Percentiles rank a stretch among this genome's conserved stretches.
These are phyloP conservation scores for Champsocephalus gunnari DNA, from an alignment of 2,797 vertebrate genomes.

Conservation along the genomic window DNA sequence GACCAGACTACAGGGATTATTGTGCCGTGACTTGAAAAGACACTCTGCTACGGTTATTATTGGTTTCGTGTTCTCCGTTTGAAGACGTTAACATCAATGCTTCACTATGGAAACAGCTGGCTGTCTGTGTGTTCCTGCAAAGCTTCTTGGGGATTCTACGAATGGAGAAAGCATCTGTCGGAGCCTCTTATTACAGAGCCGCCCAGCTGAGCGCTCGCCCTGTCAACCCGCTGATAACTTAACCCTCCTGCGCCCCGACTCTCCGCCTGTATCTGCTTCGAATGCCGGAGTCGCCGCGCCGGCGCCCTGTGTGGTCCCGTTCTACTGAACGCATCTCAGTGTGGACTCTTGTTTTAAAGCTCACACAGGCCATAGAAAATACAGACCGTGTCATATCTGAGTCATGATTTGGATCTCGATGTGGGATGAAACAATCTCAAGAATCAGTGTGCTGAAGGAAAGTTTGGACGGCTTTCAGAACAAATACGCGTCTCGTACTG, in stretches of 20 bases:
- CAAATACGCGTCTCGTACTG: constrained; percentile 46
- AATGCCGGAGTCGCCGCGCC: constrained; percentile 56
- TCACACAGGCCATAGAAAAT: constrained; percentile 66
- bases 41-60: constrained; percentile 54
- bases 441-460: constrained; percentile 50
- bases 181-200: constrained; percentile 67
- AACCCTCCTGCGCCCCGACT: constrained; percentile 61
- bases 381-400: constrained; percentile 53
- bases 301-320: constrained; percentile 81
- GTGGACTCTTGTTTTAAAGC: constrained; percentile 70
- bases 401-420: constrained; percentile 62
- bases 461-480: constrained; percentile 62
- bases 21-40: constrained; percentile 39
- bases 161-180: constrained; percentile 83
- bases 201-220: constrained; percentile 56
- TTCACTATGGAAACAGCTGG: constrained; percentile 57
- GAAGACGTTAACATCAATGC: constrained; percentile 58
- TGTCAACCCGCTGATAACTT: constrained; percentile 74
- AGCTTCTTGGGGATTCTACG: constrained; percentile 64
- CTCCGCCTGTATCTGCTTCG: constrained; percentile 67
- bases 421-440: constrained; percentile 43
- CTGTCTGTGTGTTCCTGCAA: constrained; percentile 59
- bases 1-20: constrained; percentile 19
- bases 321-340: constrained; percentile 66
- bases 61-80: constrained; percentile 56